A percentile compares a stretch with the other conserved stretches of the same genome.
phyloP scores from a whole-genome alignment of 2,113 vertebrate species.

The Cyrtonyx montezumae region DNA sequence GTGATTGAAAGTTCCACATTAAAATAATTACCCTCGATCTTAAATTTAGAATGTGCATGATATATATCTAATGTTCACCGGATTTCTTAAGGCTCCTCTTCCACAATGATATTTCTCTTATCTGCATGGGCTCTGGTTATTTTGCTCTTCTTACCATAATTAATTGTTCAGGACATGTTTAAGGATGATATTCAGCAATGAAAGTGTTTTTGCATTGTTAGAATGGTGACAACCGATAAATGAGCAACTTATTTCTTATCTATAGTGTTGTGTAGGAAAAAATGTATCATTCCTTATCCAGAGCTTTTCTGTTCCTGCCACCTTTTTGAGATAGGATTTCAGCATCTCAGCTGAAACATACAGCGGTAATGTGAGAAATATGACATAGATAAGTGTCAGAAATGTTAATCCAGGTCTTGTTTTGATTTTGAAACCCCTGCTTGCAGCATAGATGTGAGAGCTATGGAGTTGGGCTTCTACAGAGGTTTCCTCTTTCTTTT shows the following conservation, averaged over 20 bases:
- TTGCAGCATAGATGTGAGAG: neutral
- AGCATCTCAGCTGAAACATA: neutral
- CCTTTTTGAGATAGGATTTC: neutral
- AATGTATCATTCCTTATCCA: neutral
- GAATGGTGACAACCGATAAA: neutral
- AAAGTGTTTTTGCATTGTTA: neutral
- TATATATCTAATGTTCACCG: neutral
- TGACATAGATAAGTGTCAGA: neutral
- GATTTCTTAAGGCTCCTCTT: slow-evolving; percentile 24
- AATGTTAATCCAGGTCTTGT: neutral
- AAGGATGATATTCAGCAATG: neutral
- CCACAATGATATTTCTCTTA: neutral
- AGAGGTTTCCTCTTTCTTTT: neutral
- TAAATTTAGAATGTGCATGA: slow-evolving; percentile 37
- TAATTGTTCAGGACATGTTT: slow-evolving; percentile 3
- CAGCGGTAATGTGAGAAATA: neutral
- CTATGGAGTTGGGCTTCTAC: neutral
- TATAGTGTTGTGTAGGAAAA: neutral
- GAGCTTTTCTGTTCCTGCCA: neutral
- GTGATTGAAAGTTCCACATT: slow-evolving; percentile 63
- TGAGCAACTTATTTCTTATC: slow-evolving; percentile 16
- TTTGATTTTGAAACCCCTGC: neutral
- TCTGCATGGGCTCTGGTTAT: neutral
- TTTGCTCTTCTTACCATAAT: neutral
- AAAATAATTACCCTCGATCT: slow-evolving; percentile 57